A percentile compares a stretch with the other conserved stretches of the same genome.
These are phyloP conservation scores for Campoplex nolae DNA, from an alignment of 2,888 invertebrate genomes.

Conservation along the genomic window DNA sequence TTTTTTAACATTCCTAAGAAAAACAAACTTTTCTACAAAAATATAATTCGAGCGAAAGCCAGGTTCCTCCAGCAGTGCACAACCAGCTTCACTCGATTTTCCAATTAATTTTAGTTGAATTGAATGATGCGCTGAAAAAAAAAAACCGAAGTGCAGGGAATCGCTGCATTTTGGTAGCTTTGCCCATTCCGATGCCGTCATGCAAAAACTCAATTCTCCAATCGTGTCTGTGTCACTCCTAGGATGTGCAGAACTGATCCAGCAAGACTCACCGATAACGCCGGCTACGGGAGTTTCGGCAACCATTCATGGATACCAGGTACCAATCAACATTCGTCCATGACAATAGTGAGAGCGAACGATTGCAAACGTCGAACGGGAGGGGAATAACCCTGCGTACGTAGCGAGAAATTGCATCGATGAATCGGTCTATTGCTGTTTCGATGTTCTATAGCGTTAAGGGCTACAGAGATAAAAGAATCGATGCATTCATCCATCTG, in stretches of 20 bases:
- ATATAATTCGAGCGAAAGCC: background rate
- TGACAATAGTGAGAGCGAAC: conserved; percentile 53
- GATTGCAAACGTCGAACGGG: conserved; percentile 50
- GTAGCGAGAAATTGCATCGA: conserved; percentile 40
- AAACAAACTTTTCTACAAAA: background rate
- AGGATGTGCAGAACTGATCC: conserved; percentile 7
- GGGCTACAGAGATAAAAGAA: conserved; percentile 48
- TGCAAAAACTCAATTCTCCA: conserved; percentile 27
- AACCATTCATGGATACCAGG: conserved; percentile 60
- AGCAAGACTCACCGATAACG: conserved; percentile 44
- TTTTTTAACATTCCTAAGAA: background rate
- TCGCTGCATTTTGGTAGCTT: background rate
- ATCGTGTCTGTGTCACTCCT: conserved; percentile 11
- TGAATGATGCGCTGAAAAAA: background rate
- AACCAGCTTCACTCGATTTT: background rate
- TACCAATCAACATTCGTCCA: conserved; percentile 60
- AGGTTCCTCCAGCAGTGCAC: background rate
- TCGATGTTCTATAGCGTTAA: conserved; percentile 48
- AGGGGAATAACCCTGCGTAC: conserved; percentile 20
- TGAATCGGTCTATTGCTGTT: conserved; percentile 46
- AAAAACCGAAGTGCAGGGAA: background rate
- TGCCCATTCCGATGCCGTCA: background rate
- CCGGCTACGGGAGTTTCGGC: conserved; percentile 50
- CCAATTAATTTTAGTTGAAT: background rate
- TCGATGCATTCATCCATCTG: conserved; percentile 22